Conservation (phyloP, 1,140 invertebrate species). For the Drosophila subobscura region DNA sequence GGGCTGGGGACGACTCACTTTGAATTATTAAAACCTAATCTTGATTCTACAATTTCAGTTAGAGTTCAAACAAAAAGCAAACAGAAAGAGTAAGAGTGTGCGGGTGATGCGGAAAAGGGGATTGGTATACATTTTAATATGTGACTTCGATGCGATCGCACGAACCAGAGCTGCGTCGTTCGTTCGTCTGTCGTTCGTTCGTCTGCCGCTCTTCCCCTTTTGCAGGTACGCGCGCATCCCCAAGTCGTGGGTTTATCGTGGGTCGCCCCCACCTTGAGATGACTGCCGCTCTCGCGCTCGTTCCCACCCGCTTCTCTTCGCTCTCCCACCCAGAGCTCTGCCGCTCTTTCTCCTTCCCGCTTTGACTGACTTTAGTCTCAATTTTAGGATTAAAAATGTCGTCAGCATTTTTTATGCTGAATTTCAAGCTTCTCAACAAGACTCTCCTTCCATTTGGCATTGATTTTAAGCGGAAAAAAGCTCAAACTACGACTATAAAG, state of each 20-base stretch:
- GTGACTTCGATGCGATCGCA: slow-evolving; percentile 63
- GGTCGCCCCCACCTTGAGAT: slow-evolving; percentile 22
- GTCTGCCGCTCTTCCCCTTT: neutral
- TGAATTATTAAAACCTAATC: slow-evolving; percentile 81
- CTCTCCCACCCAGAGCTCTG: too few species aligned
- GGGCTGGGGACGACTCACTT: slow-evolving; percentile 57
- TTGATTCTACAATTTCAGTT: slow-evolving; percentile 66
- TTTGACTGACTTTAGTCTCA: slow-evolving; percentile 63
- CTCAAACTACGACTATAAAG: slow-evolving; percentile 3
- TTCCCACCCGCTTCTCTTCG: too few species aligned
- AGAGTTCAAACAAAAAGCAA: neutral
- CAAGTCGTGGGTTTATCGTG: slow-evolving; percentile 47
- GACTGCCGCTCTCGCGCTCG: too few species aligned
- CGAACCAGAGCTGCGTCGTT: slow-evolving; percentile 32
- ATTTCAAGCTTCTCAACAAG: slow-evolving; percentile 38
- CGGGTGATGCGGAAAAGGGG: slow-evolving; percentile 15
- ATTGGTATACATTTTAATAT: slow-evolving; percentile 62
- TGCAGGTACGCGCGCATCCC: slow-evolving; percentile 49
- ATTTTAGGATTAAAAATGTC: slow-evolving; percentile 82
- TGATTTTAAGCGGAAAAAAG: slow-evolving; percentile 58
- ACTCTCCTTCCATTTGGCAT: slow-evolving; percentile 57
- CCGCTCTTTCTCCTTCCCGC: neutral
- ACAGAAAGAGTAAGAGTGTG: neutral
- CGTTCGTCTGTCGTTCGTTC: too few species aligned
- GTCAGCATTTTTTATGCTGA: slow-evolving; percentile 78